Evolutionary conservation across 1,140 invertebrate species (phyloP).

Genomic region (Drosophila virilis): DNA sequence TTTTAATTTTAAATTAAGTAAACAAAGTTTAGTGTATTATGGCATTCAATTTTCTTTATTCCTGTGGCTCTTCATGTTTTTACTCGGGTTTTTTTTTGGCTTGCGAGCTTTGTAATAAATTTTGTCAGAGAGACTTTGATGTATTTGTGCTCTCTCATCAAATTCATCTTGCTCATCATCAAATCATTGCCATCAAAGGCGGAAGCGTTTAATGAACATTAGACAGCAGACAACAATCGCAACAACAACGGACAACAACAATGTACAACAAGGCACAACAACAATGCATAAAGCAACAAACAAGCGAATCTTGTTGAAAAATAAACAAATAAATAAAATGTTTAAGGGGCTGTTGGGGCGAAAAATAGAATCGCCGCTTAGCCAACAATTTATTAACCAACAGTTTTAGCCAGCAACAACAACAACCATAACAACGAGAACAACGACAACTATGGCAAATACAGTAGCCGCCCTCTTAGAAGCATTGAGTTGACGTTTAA

Average conservation of each 20-base stretch:
- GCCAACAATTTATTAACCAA: slow-evolving; percentile 72
- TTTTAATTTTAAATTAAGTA: too few relatives aligned
- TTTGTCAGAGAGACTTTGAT: slow-evolving; percentile 39
- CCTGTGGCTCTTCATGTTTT: background rate
- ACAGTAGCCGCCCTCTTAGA: slow-evolving; percentile 38
- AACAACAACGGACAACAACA: slow-evolving; percentile 26
- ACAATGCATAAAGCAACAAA: slow-evolving; percentile 9
- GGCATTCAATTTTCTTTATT: background rate
- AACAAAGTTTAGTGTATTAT: background rate
- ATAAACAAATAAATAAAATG: slow-evolving; percentile 47
- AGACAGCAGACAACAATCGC: slow-evolving; percentile 47
- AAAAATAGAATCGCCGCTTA: slow-evolving; percentile 52
- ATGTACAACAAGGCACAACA: slow-evolving; percentile 12
- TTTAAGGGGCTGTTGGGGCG: slow-evolving; percentile 8
- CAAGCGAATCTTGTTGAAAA: slow-evolving; percentile 37
- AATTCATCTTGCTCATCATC: slow-evolving; percentile 33
- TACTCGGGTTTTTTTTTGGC: slow-evolving; percentile 12
- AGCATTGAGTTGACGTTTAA: slow-evolving; percentile 59
- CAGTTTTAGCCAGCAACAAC: slow-evolving; percentile 37
- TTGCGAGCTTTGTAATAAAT: slow-evolving; percentile 23
- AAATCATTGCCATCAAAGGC: slow-evolving; percentile 43
- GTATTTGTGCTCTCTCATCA: slow-evolving; percentile 41
- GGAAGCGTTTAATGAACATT: slow-evolving; percentile 76
- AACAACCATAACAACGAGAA: background rate
- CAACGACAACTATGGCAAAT: slow-evolving; percentile 29